Conservation (phyloP, 2,797 vertebrate genomes). For the Distichodus sexfasciatus region DNA sequence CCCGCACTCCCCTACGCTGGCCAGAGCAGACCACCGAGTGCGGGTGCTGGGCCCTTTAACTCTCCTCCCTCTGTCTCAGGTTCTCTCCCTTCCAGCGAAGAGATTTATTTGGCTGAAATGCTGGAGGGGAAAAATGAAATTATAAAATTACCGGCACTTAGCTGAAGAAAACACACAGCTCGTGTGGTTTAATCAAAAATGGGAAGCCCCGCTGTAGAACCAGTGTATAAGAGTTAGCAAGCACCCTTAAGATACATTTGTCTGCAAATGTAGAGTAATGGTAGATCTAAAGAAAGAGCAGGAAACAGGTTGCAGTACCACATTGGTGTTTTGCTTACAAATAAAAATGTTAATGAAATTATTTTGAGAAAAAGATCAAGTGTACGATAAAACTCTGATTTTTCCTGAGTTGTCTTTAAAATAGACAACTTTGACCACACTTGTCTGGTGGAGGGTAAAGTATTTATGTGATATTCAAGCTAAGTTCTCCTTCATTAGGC, state of each 20-base stretch:
- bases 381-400: too few species aligned
- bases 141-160: conserved; percentile 68
- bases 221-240: background rate
- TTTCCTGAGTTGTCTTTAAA: too few species aligned
- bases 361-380: too few species aligned
- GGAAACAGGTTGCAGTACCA: background rate
- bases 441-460: conserved; percentile 58
- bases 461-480: conserved; percentile 60
- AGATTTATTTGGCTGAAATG: conserved; percentile 64
- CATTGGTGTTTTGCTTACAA: background rate
- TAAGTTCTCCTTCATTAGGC: conserved; percentile 47
- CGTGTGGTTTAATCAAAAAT: conserved; percentile 68
- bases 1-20: conserved; percentile 75
- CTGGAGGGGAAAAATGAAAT: conserved; percentile 55
- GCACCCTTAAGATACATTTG: background rate
- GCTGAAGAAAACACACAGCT: conserved; percentile 65
- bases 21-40: conserved; percentile 87
- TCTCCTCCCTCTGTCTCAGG: conserved; percentile 49
- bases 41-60: conserved; percentile 53
- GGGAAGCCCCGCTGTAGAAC: background rate
- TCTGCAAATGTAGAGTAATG: background rate
- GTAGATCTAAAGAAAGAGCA: background rate
- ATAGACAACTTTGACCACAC: conserved; percentile 56
- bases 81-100: conserved; percentile 56
- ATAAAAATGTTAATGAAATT: background rate